Evolutionary conservation across 2,888 invertebrate species (phyloP), one percentile per base, ranked within the genome.

Genomic region (Orchesella flavescens): DNA sequence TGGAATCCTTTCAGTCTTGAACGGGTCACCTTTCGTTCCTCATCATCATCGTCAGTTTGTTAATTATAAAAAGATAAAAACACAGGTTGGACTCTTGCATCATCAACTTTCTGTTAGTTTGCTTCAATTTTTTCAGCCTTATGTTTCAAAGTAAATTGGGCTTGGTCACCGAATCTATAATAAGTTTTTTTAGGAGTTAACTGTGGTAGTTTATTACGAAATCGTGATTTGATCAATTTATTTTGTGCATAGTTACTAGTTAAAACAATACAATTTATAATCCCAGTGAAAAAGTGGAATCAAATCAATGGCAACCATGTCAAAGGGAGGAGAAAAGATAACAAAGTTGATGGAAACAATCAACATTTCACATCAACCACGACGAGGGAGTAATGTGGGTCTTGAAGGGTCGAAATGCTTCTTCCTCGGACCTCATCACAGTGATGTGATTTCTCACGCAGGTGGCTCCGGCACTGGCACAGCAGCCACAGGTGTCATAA

Each of bases 341-440:
- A 85, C 87, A 13, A 86, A 87, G 61, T 57, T 88, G 13, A 88
- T 88, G 81, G 87, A 87, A 72, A 85, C 83, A 24, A 86, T 88
- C 15, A 76, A 85, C 53, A 73, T 88, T 17, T 82, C 83, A 1
- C 76, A 83, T 21, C 79, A 71, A 43, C 83, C 75, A 13, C 81
- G 88, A 0, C 75, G 88, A 0, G 88, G 88, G 10, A 88, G 88
- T 77, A 88, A 88, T 65, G 87, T 87, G 17, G 87, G 87, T 5
- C 23, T 85, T 3, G 65, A 83, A 10, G 84, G 79, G 3, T 83
- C 75, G n/a, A 87, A 86, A 73, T 83, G 87, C 10, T 88, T 88
- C 63, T 87, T 85, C 73, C 84, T 88, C 43, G 87, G 84, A 0
- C 87, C 88, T 0, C 86, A 87, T n/a, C 68, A 77, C 59, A 87